Base-by-base conservation (phyloP, 2,113 vertebrate genomes). In the Alethe castanea region DNA sequence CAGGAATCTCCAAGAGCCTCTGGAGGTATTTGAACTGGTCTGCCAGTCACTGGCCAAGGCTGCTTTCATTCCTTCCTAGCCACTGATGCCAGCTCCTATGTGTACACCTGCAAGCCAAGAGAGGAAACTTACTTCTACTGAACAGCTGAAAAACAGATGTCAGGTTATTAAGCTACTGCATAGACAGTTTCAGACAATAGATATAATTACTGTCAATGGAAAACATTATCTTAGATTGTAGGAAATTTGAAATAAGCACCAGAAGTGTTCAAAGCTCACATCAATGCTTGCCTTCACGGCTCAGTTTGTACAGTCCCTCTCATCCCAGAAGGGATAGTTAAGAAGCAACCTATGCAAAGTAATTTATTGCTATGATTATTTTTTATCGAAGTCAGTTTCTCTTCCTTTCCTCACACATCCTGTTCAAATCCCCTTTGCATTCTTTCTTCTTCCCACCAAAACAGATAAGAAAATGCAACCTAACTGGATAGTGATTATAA, bases 41-140 rank as follows among this genome's bases (percentile, higher is more conserved):
- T 33, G 98, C 98, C 24, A 99, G 96, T 98, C 98, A 3, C 98
- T 98, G 33, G 98, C 98, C 94, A 98, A 96, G 81, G 98, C 98
- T 1, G 98, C 97, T 95, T 98, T 98, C 95, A 98, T 97, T 62
- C 98, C 98, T 97, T 98, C 98, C 96, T 98, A 98, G 31, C 98
- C 98, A 4, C 98, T 98, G 96, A 98, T 98, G 48, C 98, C 98
- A 88, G 98, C 97, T 22, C 98, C 98, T 40, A 97, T 98, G 86
- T 98, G 98, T 70, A 98, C 98, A 93, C 97, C 98, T 99, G 72
- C 35, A 85, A 86, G 54, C 26, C 67, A 74, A 81, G 36, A 44
- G n/a, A 50, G 31, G 29, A 60, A 91, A 60, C 24, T 23, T 59
- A 54, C 6, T 42, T 53, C 25, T 38, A 33, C 40, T 47, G 14